These are phyloP conservation scores for Drosophila pegasa DNA, from an alignment of 2,888 invertebrate species.

Conservation along the genomic window DNA sequence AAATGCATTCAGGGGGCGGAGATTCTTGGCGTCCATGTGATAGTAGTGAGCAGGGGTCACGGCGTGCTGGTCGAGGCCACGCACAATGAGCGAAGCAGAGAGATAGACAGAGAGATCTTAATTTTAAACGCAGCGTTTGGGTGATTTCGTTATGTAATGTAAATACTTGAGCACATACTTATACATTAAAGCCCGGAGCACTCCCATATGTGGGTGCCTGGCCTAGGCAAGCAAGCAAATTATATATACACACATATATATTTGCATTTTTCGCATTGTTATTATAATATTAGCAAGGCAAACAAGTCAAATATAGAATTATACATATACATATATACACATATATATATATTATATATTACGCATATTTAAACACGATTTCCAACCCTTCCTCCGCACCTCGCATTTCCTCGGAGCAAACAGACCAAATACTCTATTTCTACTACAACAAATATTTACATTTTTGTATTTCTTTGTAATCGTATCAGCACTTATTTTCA, in stretches of 20 bases:
- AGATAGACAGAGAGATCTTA: conserved; percentile 43
- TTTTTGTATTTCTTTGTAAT: conserved; percentile 37
- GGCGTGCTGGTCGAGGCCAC: background rate
- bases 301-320: conserved; percentile 26
- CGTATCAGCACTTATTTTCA: conserved; percentile 39
- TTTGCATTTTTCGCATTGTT: conserved; percentile 58
- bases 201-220: conserved; percentile 8
- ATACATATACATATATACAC: conserved; percentile 1
- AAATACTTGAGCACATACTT: conserved; percentile 45
- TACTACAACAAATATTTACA: conserved; percentile 19
- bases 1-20: conserved; percentile 24
- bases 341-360: conserved; percentile 5
- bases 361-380: conserved; percentile 40
- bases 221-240: conserved; percentile 21
- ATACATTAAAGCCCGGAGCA: conserved; percentile 12
- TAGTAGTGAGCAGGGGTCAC: conserved; percentile 58
- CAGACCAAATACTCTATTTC: conserved; percentile 19
- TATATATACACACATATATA: conserved; percentile 19
- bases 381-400: conserved; percentile 15
- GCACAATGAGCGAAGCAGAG: background rate
- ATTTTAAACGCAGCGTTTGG: conserved; percentile 75
- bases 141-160: conserved; percentile 73
- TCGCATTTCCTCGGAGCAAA: conserved; percentile 8
- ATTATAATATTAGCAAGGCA: conserved; percentile 36
- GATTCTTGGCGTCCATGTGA: conserved; percentile 57